phyloP scores from a whole-genome alignment of 2,888 invertebrate genomes.

The Tuberolachnus salignus region DNA sequence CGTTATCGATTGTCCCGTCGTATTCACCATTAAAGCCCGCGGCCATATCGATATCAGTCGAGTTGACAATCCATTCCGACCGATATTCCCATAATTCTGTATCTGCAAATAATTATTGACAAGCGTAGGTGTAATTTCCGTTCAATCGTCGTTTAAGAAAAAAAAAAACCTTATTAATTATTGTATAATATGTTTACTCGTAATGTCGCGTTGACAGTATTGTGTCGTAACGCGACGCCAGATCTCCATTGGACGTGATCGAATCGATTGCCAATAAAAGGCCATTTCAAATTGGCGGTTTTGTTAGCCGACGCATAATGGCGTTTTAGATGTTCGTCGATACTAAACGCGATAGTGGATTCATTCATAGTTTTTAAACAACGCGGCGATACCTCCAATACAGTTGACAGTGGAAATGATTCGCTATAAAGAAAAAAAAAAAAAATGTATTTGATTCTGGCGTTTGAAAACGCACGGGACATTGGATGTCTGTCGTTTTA shows the following conservation, averaged over 20 bases:
- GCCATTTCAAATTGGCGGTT: slow-evolving; percentile 7
- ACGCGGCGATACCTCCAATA: background rate
- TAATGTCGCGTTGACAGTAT: background rate
- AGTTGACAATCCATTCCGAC: background rate
- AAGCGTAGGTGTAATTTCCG: background rate
- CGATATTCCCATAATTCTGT: background rate
- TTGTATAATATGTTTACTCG: background rate
- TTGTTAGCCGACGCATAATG: background rate
- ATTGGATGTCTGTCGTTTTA: too few species aligned
- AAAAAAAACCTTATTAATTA: too few species aligned
- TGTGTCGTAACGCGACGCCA: too few species aligned
- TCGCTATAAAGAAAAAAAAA: background rate
- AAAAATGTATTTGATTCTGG: too few species aligned
- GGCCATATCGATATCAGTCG: background rate
- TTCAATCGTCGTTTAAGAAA: background rate
- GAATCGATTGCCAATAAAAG: slow-evolving; percentile 10
- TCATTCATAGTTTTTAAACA: background rate
- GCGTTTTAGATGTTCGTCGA: background rate
- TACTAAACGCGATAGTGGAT: background rate
- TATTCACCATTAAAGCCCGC: slow-evolving; percentile 15
- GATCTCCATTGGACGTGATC: background rate
- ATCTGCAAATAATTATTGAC: background rate
- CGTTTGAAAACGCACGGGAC: too few species aligned
- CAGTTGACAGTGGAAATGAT: too few species aligned
- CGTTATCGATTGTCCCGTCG: slow-evolving; percentile 3